phyloP scores from a whole-genome alignment of 1,140 invertebrate species.

The Andricus grossulariae region DNA sequence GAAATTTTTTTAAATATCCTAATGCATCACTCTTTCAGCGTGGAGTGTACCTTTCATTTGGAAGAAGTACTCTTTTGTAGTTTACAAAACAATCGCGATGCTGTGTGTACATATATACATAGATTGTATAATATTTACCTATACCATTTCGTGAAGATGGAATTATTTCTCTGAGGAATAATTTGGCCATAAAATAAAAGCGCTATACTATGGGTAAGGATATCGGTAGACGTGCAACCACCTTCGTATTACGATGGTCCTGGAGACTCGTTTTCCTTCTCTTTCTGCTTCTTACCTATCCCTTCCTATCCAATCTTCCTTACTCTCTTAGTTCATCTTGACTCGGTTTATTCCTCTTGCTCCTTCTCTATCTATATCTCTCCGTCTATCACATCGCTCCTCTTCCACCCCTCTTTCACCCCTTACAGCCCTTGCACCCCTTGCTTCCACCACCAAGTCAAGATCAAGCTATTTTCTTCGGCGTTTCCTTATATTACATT shows the following conservation, averaged over 20 bases:
- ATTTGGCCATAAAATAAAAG: constrained; percentile 61
- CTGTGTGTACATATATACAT: neutral
- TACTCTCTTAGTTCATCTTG: constrained; percentile 26
- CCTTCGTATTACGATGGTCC: constrained; percentile 35
- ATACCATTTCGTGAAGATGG: constrained; percentile 51
- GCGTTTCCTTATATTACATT: constrained; percentile 67
- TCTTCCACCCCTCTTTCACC: constrained; percentile 26
- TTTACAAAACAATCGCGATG: neutral
- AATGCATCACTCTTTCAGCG: too few relatives aligned
- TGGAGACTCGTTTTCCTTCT: neutral
- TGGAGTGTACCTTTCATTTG: neutral
- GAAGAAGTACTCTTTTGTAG: neutral
- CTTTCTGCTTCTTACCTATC: constrained; percentile 4
- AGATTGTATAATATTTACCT: constrained; percentile 17
- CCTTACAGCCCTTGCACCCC: neutral
- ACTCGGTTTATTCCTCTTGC: constrained; percentile 16
- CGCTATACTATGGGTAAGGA: constrained; percentile 9
- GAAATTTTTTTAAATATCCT: too few relatives aligned
- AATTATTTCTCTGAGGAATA: constrained; percentile 62
- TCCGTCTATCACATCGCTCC: constrained; percentile 28
- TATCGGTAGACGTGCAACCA: constrained; percentile 27
- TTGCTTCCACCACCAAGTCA: constrained; percentile 40
- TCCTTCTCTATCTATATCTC: constrained; percentile 16
- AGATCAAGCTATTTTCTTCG: constrained; percentile 55
- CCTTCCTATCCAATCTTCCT: constrained; percentile 26